phyloP scores from a whole-genome alignment of 2,797 vertebrate genomes.

The Podarcis siculus region DNA sequence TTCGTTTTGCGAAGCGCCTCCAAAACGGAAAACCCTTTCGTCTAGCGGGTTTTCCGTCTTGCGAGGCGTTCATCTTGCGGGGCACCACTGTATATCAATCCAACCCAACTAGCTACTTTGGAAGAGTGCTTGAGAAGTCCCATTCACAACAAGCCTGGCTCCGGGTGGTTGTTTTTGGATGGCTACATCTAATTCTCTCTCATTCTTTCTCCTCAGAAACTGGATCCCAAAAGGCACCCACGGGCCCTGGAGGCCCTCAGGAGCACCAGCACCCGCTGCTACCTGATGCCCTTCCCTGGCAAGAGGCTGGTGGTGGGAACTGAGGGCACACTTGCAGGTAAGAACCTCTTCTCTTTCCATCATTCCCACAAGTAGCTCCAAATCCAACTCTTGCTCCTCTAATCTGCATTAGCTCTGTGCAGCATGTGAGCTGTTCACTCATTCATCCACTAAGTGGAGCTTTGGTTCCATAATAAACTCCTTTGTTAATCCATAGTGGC shows the following conservation, averaged over 20 bases:
- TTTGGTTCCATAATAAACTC: neutral
- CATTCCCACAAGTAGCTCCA: neutral
- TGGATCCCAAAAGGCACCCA: neutral
- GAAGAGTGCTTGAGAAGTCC: neutral
- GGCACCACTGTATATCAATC: too few relatives aligned
- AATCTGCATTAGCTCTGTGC: neutral
- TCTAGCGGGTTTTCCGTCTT: too few relatives aligned
- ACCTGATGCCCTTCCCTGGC: slow-evolving; percentile 36
- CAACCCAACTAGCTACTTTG: neutral
- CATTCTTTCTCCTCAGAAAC: slow-evolving; percentile 25
- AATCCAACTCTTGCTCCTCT: too few relatives aligned
- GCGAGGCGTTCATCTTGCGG: too few relatives aligned
- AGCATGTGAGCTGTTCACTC: neutral
- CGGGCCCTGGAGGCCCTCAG: neutral
- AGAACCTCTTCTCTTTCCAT: neutral
- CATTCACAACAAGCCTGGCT: neutral
- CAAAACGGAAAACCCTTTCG: too few relatives aligned
- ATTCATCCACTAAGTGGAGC: neutral
- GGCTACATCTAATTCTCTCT: fast-evolving
- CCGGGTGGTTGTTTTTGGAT: neutral
- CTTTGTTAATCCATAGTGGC: too few relatives aligned
- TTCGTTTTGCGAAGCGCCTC: too few relatives aligned
- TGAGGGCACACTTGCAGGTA: slow-evolving; percentile 7
- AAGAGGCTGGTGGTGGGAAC: neutral
- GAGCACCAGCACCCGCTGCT: slow-evolving; percentile 5